phyloP scores from a whole-genome alignment of 2,113 vertebrate species.

The Mustela nigripes region DNA sequence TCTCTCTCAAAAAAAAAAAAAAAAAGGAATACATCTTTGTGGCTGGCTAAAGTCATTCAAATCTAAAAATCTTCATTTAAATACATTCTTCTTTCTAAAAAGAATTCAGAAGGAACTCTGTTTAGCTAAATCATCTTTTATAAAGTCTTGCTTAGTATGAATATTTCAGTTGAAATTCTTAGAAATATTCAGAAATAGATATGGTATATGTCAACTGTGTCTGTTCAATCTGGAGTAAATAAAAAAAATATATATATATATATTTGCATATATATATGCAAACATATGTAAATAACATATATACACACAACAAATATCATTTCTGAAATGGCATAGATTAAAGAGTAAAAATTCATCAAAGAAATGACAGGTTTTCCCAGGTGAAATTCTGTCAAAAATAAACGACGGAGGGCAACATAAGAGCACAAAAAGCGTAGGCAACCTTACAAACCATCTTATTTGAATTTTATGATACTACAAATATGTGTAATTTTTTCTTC shows the following conservation, averaged over 20 bases:
- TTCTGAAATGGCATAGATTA: background rate
- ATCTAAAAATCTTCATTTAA: background rate
- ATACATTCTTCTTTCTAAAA: slow-evolving; percentile 20
- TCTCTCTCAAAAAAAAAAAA: no score
- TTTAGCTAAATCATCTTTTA: background rate
- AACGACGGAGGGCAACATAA: background rate
- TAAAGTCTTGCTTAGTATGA: background rate
- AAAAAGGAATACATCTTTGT: background rate
- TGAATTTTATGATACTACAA: background rate
- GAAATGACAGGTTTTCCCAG: background rate
- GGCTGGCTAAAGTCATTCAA: background rate
- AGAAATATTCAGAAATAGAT: background rate
- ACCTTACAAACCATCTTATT: background rate
- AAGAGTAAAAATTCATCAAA: background rate
- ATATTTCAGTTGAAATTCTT: background rate
- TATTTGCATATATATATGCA: background rate
- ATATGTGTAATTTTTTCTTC: background rate
- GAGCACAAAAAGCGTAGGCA: background rate
- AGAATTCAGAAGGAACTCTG: background rate
- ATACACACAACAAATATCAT: background rate
- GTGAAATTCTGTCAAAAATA: background rate
- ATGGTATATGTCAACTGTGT: background rate
- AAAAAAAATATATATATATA: background rate
- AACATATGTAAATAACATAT: background rate
- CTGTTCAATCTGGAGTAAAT: background rate